These are phyloP conservation scores for Mellivora capensis DNA, from an alignment of 2,113 vertebrate genomes.

Conservation along the genomic window DNA sequence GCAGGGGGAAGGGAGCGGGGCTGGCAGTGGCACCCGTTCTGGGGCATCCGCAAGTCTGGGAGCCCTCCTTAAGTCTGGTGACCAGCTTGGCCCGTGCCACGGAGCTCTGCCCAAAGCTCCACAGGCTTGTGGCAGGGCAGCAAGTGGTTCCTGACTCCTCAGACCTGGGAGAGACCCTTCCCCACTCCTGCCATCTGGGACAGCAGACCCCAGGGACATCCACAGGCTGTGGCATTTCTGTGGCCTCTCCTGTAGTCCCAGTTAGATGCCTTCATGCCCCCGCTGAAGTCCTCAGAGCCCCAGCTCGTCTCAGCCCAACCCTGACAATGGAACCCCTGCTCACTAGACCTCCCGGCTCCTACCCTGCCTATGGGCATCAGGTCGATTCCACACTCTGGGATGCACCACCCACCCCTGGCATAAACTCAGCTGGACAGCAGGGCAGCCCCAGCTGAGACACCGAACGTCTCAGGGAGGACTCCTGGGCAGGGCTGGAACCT, in stretches of 20 bases:
- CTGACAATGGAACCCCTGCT: not conserved
- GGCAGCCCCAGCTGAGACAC: not conserved
- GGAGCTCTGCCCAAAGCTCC: not conserved
- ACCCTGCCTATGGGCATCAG: not conserved
- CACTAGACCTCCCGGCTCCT: not conserved
- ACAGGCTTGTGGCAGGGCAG: not conserved
- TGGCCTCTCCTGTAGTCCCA: not conserved
- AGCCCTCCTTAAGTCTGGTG: not conserved
- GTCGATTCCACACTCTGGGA: not conserved
- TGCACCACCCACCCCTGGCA: too few species aligned
- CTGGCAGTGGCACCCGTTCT: accelerated
- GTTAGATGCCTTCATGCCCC: not conserved
- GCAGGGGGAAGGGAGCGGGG: too few species aligned
- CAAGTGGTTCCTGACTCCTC: not conserved
- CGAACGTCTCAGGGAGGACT: not conserved
- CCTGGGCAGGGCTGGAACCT: not conserved
- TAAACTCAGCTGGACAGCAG: not conserved
- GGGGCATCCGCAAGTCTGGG: not conserved
- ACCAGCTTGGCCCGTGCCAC: not conserved
- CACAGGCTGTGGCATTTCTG: not conserved
- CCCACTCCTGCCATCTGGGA: accelerated
- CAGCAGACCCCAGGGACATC: not conserved
- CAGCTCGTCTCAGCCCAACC: not conserved
- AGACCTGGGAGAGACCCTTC: not conserved
- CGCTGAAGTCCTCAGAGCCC: not conserved